Evolutionary conservation across 2,113 vertebrate species (phyloP).

Genomic region (Oreochromis niloticus): DNA sequence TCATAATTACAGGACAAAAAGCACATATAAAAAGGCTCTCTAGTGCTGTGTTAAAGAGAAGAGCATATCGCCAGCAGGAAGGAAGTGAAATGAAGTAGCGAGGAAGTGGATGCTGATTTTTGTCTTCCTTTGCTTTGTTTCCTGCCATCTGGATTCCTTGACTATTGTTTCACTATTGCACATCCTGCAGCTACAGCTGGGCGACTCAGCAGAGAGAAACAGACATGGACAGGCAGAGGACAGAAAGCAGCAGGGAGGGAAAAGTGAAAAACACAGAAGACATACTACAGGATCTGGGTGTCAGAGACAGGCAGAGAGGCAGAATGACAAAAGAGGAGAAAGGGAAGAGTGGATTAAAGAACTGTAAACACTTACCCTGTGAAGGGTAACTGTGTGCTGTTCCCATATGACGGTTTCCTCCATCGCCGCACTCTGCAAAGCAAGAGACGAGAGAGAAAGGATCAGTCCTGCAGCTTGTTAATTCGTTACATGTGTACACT

Average conservation of each 20-base stretch:
- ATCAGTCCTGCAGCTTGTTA: not conserved
- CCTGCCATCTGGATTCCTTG: slow-evolving; percentile 85
- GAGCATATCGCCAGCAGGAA: slow-evolving; percentile 48
- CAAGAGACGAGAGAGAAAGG: slow-evolving; percentile 5
- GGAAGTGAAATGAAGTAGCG: slow-evolving; percentile 60
- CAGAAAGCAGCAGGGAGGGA: slow-evolving; percentile 1
- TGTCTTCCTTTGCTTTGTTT: slow-evolving; percentile 79
- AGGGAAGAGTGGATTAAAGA: not conserved
- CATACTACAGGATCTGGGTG: not conserved
- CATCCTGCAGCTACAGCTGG: slow-evolving; percentile 81
- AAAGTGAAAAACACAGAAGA: slow-evolving; percentile 3
- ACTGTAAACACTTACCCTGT: slow-evolving; percentile 85
- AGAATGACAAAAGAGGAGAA: not conserved
- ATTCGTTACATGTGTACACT: not conserved
- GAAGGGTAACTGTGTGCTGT: slow-evolving; percentile 98
- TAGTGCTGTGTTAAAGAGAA: slow-evolving; percentile 31
- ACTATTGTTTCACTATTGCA: slow-evolving; percentile 79
- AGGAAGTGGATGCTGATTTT: slow-evolving; percentile 68
- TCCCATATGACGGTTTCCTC: slow-evolving; percentile 99
- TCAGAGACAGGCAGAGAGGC: not conserved
- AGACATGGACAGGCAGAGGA: slow-evolving; percentile 14
- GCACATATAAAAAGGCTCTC: not conserved
- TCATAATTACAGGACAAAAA: not conserved
- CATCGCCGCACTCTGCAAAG: slow-evolving; percentile 89
- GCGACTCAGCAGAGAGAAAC: slow-evolving; percentile 1